phyloP scores from a whole-genome alignment of 2,797 vertebrate species.

The Microchirus variegatus region DNA sequence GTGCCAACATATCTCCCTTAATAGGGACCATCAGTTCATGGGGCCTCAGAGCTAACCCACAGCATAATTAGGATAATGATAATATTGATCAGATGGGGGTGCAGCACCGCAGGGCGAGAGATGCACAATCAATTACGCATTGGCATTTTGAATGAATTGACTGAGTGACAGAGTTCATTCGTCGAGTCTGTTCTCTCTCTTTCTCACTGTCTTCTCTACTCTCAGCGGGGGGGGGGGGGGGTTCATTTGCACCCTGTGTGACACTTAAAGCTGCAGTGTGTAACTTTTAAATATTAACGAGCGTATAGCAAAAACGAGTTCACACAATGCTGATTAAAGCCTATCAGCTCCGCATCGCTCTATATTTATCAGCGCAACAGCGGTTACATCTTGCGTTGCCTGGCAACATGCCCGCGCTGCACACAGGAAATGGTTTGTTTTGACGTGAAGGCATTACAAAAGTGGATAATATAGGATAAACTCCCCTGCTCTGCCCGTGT shows the following conservation, averaged over 20 bases:
- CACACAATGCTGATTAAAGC: too few species aligned
- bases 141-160: conserved; percentile 76
- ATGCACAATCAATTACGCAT: conserved; percentile 78
- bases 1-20: conserved; percentile 71
- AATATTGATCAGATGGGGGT: conserved; percentile 78
- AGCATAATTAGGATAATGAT: conserved; percentile 79
- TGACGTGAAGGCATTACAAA: too few species aligned
- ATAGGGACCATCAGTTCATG: conserved; percentile 74
- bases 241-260: conserved; percentile 7
- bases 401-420: too few species aligned
- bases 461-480: too few species aligned
- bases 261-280: conserved; percentile 2
- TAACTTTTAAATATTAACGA: too few species aligned
- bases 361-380: too few species aligned
- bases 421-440: too few species aligned
- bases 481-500: too few species aligned
- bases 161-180: conserved; percentile 77
- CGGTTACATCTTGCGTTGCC: too few species aligned
- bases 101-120: conserved; percentile 63
- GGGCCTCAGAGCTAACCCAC: conserved; percentile 61
- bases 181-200: conserved; percentile 34
- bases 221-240: conserved; percentile 21
- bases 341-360: too few species aligned
- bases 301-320: too few species aligned
- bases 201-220: background rate